Percentiles rank a stretch among this genome's conserved stretches.
phyloP scores from a whole-genome alignment of 2,113 vertebrate species.

The Anthoscopus minutus region DNA sequence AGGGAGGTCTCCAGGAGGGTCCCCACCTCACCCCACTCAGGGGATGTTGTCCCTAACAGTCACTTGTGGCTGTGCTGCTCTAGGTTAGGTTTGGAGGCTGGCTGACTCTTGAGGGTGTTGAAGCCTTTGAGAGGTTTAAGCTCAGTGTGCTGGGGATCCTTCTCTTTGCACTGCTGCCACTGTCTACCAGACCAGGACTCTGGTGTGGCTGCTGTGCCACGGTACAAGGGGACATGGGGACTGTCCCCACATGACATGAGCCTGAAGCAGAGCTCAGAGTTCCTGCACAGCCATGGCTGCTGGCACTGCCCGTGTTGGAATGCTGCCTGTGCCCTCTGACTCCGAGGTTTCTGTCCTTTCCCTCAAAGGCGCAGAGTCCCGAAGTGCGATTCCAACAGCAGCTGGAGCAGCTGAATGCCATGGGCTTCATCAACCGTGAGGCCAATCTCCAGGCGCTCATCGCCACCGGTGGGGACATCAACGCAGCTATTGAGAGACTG shows the following conservation, averaged over 20 bases:
- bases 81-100: background rate
- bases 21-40: accelerated
- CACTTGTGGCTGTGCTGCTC: background rate
- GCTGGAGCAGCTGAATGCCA: constrained; percentile 84
- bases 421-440: constrained; percentile 80
- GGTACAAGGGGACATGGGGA: background rate
- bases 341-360: background rate
- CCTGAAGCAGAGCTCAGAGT: background rate
- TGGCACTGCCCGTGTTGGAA: accelerated
- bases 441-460: constrained; percentile 82
- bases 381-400: constrained; percentile 96
- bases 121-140: background rate
- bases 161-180: background rate
- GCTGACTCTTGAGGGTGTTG: background rate
- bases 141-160: background rate
- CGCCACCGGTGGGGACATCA: constrained; percentile 80
- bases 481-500: constrained; percentile 81
- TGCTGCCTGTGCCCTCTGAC: background rate
- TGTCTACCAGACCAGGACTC: accelerated
- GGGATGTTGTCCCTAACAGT: background rate
- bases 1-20: background rate
- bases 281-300: accelerated
- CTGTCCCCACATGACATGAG: accelerated
- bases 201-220: background rate
- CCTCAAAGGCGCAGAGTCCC: constrained; percentile 83